A percentile compares a stretch with the other conserved stretches of the same genome.
Conservation (phyloP, 2,888 invertebrate genomes). For the Nudaria mundana region DNA sequence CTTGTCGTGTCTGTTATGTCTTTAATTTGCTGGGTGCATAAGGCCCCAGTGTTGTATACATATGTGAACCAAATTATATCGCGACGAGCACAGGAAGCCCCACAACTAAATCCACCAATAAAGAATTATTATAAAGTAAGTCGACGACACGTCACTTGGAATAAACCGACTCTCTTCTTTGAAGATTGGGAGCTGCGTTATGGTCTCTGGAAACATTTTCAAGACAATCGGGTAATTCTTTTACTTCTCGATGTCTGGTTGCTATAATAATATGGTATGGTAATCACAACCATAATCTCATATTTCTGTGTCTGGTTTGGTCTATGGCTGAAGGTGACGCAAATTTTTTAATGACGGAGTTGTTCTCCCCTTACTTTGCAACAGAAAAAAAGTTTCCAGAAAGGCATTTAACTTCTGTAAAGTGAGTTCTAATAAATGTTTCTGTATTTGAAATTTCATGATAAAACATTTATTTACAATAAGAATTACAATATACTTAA, state of each 20-base stretch:
- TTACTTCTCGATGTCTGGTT: not conserved
- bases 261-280: too few relatives aligned
- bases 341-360: too few relatives aligned
- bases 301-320: too few relatives aligned
- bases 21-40: slow-evolving; percentile 83
- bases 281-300: too few relatives aligned
- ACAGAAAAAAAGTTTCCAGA: too few relatives aligned
- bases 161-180: slow-evolving; percentile 83
- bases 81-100: slow-evolving; percentile 81
- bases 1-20: slow-evolving; percentile 82
- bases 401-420: too few relatives aligned
- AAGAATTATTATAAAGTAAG: slow-evolving; percentile 75
- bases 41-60: slow-evolving; percentile 77
- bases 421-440: too few relatives aligned
- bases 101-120: slow-evolving; percentile 84
- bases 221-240: slow-evolving; percentile 14
- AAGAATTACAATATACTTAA: too few relatives aligned
- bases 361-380: too few relatives aligned
- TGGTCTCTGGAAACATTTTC: slow-evolving; percentile 83
- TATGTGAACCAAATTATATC: slow-evolving; percentile 81
- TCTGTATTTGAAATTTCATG: too few relatives aligned
- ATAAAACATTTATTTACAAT: too few relatives aligned
- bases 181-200: slow-evolving; percentile 85
- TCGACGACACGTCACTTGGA: slow-evolving; percentile 79
- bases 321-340: too few relatives aligned